phyloP scores from a whole-genome alignment of 2,888 invertebrate species.

The Pollenia amentaria region DNA sequence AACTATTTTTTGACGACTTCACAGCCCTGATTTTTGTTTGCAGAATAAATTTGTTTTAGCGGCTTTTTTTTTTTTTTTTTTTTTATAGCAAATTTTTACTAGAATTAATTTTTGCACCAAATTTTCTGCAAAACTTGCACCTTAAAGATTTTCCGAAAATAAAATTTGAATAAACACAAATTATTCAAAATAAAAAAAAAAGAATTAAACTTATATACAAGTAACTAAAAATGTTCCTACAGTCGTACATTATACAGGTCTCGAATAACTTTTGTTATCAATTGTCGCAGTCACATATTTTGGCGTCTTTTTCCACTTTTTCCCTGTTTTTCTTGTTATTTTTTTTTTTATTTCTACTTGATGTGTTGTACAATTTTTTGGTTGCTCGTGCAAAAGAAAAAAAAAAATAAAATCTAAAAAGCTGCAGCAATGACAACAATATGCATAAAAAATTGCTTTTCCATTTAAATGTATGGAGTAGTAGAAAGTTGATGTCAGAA shows the following conservation, averaged over 20 bases:
- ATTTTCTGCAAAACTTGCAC: background rate
- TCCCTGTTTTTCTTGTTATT: background rate
- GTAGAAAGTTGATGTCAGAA: slow-evolving; percentile 73
- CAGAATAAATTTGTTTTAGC: no score
- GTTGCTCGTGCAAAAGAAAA: slow-evolving; percentile 5
- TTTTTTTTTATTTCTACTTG: background rate
- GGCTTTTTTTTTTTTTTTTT: no score
- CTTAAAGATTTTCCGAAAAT: background rate
- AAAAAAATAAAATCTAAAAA: slow-evolving; percentile 41
- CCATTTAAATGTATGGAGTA: slow-evolving; percentile 64
- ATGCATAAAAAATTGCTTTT: slow-evolving; percentile 60
- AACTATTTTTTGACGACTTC: no score
- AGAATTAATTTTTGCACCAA: no score
- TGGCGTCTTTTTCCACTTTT: slow-evolving; percentile 50
- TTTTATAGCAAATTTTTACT: no score
- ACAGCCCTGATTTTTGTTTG: no score
- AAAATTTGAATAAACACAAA: slow-evolving; percentile 36
- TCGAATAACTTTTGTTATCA: slow-evolving; percentile 73
- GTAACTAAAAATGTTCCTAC: slow-evolving; percentile 2
- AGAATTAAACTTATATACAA: slow-evolving; percentile 10
- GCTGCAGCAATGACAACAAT: slow-evolving; percentile 56
- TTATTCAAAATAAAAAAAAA: slow-evolving; percentile 25
- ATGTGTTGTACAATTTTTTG: slow-evolving; percentile 26
- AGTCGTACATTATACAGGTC: slow-evolving; percentile 50
- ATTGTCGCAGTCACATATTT: slow-evolving; percentile 73